Conservation (phyloP, 2,888 invertebrate species). For the Galerucella nymphaeae region DNA sequence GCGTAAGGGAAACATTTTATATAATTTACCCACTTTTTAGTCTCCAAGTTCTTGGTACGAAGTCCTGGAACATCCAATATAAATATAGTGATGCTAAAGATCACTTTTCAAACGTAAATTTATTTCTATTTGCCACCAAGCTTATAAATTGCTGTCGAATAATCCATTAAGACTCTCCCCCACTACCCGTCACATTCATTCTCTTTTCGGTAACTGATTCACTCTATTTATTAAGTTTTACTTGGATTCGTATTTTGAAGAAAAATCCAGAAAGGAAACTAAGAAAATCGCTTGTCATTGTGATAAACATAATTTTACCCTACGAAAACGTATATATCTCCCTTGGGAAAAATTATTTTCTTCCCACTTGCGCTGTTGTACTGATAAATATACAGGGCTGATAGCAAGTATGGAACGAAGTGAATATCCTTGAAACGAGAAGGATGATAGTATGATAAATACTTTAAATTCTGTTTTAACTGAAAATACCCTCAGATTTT, state of each 20-base stretch:
- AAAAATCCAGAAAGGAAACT: constrained; percentile 16
- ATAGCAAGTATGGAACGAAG: no score
- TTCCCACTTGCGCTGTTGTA: constrained; percentile 25
- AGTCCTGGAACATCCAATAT: no score
- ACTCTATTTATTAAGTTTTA: constrained; percentile 22
- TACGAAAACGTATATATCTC: constrained; percentile 28
- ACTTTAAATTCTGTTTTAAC: no score
- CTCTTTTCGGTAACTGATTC: constrained; percentile 11
- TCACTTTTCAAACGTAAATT: not conserved
- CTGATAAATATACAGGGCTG: not conserved
- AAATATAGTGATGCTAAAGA: no score
- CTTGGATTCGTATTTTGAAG: not conserved
- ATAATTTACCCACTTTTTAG: no score
- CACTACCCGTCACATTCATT: not conserved
- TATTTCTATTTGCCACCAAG: not conserved
- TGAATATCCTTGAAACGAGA: no score
- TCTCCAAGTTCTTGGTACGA: no score
- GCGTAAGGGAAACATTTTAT: no score
- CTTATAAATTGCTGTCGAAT: not conserved
- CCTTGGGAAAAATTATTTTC: constrained; percentile 34
- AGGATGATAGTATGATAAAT: not conserved
- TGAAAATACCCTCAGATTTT: no score
- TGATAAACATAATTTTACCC: constrained; percentile 36
- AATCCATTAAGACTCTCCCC: not conserved
- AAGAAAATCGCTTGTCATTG: constrained; percentile 32